Percentiles rank a stretch among this genome's conserved stretches.
Evolutionary conservation across 2,888 invertebrate genomes (phyloP).

Genomic region (Acrobeloides nanus): DNA sequence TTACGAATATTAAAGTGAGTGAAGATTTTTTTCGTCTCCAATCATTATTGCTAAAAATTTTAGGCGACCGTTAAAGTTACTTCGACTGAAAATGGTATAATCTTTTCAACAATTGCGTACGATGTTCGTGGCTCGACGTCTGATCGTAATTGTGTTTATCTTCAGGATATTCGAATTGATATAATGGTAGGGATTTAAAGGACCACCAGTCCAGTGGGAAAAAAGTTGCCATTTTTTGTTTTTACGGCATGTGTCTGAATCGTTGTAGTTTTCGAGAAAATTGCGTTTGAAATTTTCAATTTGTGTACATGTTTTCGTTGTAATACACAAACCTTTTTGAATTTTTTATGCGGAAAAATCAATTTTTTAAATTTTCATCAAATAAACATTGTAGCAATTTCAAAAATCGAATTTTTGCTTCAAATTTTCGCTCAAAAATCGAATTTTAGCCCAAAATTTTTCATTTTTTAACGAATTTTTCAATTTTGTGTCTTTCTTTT

Average conservation of each 20-base stretch:
- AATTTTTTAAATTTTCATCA: slow-evolving; percentile 2
- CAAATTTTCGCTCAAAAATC: no score
- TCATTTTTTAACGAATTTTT: not conserved
- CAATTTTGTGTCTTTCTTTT: not conserved
- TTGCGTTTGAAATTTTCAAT: no score
- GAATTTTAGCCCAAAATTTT: no score
- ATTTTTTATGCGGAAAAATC: slow-evolving; percentile 7
- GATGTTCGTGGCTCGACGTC: slow-evolving; percentile 85
- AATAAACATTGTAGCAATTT: slow-evolving; percentile 8
- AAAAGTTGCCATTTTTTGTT: no score
- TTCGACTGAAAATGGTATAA: slow-evolving; percentile 97
- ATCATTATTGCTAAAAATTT: slow-evolving; percentile 4
- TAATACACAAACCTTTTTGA: no score
- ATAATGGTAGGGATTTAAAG: slow-evolving; percentile 38
- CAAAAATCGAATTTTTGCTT: not conserved
- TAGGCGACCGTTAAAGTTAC: slow-evolving; percentile 65
- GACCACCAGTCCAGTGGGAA: no score
- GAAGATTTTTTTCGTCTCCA: not conserved
- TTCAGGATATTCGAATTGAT: slow-evolving; percentile 98
- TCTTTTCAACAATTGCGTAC: slow-evolving; percentile 98
- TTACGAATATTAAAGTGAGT: slow-evolving; percentile 93
- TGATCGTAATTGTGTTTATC: slow-evolving; percentile 90
- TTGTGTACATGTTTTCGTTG: no score
- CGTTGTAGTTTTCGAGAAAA: no score
- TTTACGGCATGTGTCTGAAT: no score